These are phyloP conservation scores for Argyrosomus japonicus DNA, from an alignment of 2,113 vertebrate genomes.

Conservation along the genomic window DNA sequence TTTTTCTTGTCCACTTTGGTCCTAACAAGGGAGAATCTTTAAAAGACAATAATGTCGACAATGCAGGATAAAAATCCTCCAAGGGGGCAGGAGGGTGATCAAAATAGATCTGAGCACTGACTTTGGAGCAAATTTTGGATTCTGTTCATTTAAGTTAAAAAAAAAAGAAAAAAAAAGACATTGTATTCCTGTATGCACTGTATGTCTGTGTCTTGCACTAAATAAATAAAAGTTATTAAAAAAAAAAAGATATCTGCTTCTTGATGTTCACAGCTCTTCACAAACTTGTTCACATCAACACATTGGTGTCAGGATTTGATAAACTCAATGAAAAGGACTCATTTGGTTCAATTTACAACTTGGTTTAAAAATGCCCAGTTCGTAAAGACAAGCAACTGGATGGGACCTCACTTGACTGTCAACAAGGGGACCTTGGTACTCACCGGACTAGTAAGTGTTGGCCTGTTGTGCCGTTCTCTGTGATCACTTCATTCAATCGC, in stretches of 20 bases:
- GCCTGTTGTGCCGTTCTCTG: conserved; percentile 93
- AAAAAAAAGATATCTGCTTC: too few relatives aligned
- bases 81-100: not conserved
- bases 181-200: too few relatives aligned
- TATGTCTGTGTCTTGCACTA: too few relatives aligned
- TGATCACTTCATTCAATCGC: conserved; percentile 96
- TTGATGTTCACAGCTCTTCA: too few relatives aligned
- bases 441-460: conserved; percentile 95
- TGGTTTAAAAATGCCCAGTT: not conserved
- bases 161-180: too few relatives aligned
- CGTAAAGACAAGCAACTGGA: not conserved
- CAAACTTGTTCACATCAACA: too few relatives aligned
- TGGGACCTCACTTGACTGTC: not conserved
- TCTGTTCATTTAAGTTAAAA: too few relatives aligned
- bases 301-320: too few relatives aligned
- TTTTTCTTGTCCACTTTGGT: not conserved
- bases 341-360: not conserved
- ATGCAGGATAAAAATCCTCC: not conserved
- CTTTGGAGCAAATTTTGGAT: not conserved
- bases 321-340: not conserved
- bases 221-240: too few relatives aligned
- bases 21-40: not conserved
- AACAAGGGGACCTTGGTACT: conserved; percentile 59
- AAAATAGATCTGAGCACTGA: not conserved
- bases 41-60: not conserved